Conservation (phyloP, 2,797 vertebrate genomes). For the Naso thynnoides region DNA sequence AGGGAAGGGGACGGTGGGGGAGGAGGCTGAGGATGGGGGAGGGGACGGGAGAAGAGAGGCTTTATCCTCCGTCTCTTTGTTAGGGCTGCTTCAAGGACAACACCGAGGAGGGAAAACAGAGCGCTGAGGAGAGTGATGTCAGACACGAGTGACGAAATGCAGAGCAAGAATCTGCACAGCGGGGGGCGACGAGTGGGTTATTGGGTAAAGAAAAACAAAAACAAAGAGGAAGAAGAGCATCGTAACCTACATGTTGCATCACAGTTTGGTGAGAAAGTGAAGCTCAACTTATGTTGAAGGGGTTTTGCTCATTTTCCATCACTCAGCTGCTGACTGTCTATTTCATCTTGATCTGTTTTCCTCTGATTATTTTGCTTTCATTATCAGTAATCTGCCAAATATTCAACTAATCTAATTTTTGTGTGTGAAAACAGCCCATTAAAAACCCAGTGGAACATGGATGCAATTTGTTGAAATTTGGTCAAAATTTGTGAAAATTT, state of each 20-base stretch:
- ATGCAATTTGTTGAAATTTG: too few relatives aligned
- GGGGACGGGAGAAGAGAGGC: constrained; percentile 38
- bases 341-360: too few relatives aligned
- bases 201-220: constrained; percentile 10
- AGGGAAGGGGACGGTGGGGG: neutral
- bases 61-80: constrained; percentile 73
- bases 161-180: constrained; percentile 36
- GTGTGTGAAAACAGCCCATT: too few relatives aligned
- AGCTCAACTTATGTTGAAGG: neutral
- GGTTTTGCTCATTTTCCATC: neutral
- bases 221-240: neutral
- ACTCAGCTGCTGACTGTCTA: neutral
- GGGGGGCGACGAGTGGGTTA: neutral
- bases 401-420: too few relatives aligned
- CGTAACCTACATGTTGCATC: neutral
- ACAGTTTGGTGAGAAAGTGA: neutral
- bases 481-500: too few relatives aligned
- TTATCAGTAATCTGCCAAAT: too few relatives aligned
- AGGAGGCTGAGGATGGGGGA: constrained; percentile 37
- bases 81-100: constrained; percentile 71
- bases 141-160: constrained; percentile 59
- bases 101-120: constrained; percentile 42
- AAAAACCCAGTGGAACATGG: neutral
- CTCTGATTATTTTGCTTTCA: too few relatives aligned
- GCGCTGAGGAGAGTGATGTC: constrained; percentile 25